Conservation (phyloP, 2,888 invertebrate species). For the Agrilus biguttatus region DNA sequence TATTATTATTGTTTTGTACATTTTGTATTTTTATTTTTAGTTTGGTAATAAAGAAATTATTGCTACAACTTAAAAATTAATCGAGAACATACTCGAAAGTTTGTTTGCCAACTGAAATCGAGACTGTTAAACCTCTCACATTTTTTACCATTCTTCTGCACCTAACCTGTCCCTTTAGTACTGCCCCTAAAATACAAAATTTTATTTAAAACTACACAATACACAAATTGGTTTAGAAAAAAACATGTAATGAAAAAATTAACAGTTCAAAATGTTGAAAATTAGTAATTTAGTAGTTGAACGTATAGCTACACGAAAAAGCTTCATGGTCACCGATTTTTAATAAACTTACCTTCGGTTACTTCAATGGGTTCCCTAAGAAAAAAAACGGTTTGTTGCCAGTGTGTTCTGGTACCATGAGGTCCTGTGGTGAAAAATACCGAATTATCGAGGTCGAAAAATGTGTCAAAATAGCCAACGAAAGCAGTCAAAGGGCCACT, state of each 20-base stretch:
- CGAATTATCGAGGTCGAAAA: conserved; percentile 56
- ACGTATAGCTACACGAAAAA: no score
- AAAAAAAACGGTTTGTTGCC: conserved; percentile 89
- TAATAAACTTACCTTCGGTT: conserved; percentile 38
- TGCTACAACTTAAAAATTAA: conserved; percentile 23
- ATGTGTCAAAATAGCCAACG: conserved; percentile 84
- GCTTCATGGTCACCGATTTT: not conserved
- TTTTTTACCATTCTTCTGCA: conserved; percentile 62
- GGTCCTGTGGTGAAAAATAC: conserved; percentile 72
- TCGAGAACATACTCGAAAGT: conserved; percentile 48
- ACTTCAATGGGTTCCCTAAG: conserved; percentile 58
- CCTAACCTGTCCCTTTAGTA: conserved; percentile 50
- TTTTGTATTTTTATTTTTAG: not conserved
- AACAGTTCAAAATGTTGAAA: not conserved
- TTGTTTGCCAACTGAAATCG: conserved; percentile 48
- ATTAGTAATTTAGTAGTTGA: no score
- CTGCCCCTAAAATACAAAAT: conserved; percentile 34
- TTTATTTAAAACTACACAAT: no score
- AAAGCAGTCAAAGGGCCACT: conserved; percentile 63
- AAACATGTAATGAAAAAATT: no score
- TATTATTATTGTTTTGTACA: not conserved
- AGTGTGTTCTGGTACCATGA: conserved; percentile 62
- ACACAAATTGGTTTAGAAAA: no score
- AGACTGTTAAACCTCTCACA: conserved; percentile 57
- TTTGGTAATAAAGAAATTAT: no score